Evolutionary conservation across 2,113 vertebrate genomes (phyloP).

Genomic region (Falcunculus frontatus): DNA sequence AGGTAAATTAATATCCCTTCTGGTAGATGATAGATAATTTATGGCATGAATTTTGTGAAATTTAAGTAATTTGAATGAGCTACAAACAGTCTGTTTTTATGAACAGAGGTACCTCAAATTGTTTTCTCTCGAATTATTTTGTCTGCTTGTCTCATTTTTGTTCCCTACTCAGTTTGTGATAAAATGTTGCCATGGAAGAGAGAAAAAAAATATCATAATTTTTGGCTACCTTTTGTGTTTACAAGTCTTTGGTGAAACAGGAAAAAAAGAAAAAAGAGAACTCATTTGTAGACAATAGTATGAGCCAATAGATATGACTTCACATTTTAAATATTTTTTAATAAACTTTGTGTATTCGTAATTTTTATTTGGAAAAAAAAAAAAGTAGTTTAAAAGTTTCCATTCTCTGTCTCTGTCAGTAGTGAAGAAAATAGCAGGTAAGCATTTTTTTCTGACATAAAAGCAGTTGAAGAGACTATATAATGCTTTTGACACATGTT

Average conservation of each 20-base stretch:
- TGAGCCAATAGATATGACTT: neutral
- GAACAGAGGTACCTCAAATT: neutral
- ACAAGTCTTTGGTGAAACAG: neutral
- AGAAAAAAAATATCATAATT: neutral
- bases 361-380: neutral
- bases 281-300: neutral
- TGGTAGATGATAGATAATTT: neutral
- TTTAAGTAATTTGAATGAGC: slow-evolving; percentile 9
- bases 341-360: neutral
- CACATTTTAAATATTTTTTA: neutral
- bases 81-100: neutral
- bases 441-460: neutral
- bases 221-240: neutral
- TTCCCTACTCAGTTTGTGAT: neutral
- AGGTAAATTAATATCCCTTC: slow-evolving; percentile 3
- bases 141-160: neutral
- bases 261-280: neutral
- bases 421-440: neutral
- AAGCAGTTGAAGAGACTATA: neutral
- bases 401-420: neutral
- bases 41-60: neutral
- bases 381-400: neutral
- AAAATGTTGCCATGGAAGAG: neutral
- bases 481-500: neutral
- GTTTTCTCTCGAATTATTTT: neutral